phyloP scores from a whole-genome alignment of 1,140 invertebrate species.

The Zaprionus camerounensis region DNA sequence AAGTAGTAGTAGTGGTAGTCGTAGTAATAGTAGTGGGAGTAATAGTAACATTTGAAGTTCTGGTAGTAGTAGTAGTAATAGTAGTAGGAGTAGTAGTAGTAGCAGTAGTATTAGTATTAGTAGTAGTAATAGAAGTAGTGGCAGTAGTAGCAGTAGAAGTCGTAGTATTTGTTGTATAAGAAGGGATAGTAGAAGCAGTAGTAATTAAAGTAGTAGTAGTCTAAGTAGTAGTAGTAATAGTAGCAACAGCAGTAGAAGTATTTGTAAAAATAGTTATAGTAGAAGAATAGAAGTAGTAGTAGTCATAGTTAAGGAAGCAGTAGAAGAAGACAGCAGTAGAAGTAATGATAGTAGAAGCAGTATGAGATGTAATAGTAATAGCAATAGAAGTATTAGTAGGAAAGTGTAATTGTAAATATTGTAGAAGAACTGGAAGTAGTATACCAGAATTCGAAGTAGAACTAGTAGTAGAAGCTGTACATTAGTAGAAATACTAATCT shows the following conservation, averaged over 20 bases:
- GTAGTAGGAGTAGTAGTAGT: not conserved
- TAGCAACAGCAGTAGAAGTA: not conserved
- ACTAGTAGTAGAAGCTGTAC: not conserved
- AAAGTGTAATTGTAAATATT: too few species aligned
- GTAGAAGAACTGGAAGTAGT: too few species aligned
- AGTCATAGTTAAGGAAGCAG: not conserved
- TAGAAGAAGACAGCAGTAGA: not conserved
- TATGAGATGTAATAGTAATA: not conserved
- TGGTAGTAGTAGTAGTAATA: too few species aligned
- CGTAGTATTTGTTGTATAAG: accelerated
- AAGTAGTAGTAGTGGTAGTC: too few species aligned
- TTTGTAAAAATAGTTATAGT: not conserved
- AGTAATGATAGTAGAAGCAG: not conserved
- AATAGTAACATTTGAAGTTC: too few species aligned
- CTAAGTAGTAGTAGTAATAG: not conserved
- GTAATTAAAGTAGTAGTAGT: not conserved
- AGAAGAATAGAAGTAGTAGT: not conserved
- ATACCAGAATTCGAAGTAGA: too few species aligned
- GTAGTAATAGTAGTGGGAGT: too few species aligned
- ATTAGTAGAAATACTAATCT: not conserved
- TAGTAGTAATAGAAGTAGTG: too few species aligned
- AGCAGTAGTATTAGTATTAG: too few species aligned
- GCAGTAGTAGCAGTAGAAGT: too few species aligned
- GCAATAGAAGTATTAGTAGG: not conserved
- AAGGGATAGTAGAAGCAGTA: too few species aligned